Evolutionary conservation across 2,113 vertebrate species (phyloP).

Genomic region (Pachypanchax playfairii): DNA sequence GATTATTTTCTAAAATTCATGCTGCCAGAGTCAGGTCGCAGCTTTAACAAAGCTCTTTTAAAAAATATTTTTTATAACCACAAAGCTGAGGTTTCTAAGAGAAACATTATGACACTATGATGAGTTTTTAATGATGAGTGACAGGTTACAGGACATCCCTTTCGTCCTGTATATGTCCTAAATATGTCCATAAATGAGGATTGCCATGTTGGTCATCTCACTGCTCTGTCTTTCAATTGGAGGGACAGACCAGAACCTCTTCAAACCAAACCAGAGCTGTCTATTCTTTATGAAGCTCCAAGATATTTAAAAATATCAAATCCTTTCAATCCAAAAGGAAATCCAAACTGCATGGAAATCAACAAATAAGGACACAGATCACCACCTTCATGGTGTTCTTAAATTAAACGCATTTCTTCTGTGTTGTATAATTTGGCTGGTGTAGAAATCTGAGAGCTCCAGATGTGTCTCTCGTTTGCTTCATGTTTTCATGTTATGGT

Average conservation of each 20-base stretch:
- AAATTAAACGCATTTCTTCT: background rate
- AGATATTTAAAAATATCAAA: conserved; percentile 43
- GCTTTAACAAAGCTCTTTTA: too few relatives aligned
- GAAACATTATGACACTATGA: too few relatives aligned
- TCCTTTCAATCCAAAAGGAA: conserved; percentile 30
- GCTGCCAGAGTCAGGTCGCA: background rate
- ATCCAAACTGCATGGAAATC: background rate
- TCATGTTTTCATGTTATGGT: background rate
- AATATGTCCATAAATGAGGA: conserved; percentile 24
- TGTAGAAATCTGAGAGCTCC: too few relatives aligned
- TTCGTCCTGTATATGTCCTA: conserved; percentile 18
- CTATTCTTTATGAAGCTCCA: conserved; percentile 16
- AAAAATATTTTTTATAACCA: too few relatives aligned
- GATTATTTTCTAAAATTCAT: background rate
- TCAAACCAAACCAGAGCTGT: background rate
- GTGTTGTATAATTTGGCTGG: background rate
- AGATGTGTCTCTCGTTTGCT: conserved; percentile 6
- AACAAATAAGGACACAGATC: background rate
- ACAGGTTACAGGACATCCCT: conserved; percentile 1
- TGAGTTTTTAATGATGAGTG: background rate
- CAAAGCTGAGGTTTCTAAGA: too few relatives aligned
- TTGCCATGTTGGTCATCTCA: background rate
- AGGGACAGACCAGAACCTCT: conserved; percentile 22
- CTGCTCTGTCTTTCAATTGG: conserved; percentile 12
- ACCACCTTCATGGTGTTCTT: background rate